phyloP scores from a whole-genome alignment of 2,888 invertebrate genomes.

The Itoplectis maculator region DNA sequence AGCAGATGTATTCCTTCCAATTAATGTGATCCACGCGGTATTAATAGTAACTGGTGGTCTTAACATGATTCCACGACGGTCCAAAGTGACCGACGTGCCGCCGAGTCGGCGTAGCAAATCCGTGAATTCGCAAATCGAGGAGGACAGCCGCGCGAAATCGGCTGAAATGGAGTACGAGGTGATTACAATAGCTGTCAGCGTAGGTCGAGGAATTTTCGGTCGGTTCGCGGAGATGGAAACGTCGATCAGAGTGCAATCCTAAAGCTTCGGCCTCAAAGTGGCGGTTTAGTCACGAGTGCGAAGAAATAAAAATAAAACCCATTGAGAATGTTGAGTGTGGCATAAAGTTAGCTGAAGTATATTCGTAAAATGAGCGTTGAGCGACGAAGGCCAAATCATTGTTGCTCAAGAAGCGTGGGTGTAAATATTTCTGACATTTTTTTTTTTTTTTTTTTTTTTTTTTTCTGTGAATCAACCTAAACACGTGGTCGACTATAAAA shows the following conservation, averaged over 20 bases:
- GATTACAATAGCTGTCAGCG: constrained; percentile 11
- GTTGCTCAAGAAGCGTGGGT: no score
- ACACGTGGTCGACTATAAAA: no score
- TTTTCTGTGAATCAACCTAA: no score
- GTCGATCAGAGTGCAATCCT: neutral
- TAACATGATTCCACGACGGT: constrained; percentile 63
- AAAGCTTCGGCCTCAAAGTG: neutral
- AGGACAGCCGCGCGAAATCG: constrained; percentile 57
- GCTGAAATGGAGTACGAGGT: constrained; percentile 68
- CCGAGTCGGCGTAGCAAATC: constrained; percentile 67
- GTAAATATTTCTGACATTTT: no score
- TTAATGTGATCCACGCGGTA: constrained; percentile 18
- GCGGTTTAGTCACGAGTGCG: no score
- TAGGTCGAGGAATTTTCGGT: neutral
- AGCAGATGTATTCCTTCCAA: constrained; percentile 37
- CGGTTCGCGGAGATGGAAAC: neutral
- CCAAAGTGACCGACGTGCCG: constrained; percentile 66
- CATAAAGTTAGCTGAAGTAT: no score
- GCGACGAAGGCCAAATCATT: no score
- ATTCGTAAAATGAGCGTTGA: no score
- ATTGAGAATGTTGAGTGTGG: no score
- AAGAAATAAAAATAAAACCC: no score
- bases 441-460: no score
- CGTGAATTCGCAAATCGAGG: constrained; percentile 59
- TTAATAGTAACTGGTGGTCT: constrained; percentile 34